Conservation (phyloP, 2,797 vertebrate genomes). For the Helarctos malayanus region DNA sequence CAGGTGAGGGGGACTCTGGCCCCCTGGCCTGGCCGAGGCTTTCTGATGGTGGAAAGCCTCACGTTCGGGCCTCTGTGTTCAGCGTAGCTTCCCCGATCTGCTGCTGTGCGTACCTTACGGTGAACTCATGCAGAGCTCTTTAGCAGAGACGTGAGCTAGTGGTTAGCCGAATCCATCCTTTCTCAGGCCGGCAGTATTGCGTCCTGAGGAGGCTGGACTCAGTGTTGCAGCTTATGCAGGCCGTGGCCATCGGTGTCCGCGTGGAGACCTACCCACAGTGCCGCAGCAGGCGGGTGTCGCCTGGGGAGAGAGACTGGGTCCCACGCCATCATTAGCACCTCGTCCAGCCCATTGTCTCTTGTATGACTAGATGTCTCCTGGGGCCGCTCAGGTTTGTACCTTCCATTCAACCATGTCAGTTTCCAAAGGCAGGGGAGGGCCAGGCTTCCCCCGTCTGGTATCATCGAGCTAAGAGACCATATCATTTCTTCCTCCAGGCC, state of each 20-base stretch:
- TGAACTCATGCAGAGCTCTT: neutral
- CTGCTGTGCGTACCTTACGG: too few species aligned
- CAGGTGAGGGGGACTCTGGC: neutral
- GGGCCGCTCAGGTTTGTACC: too few species aligned
- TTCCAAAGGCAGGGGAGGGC: neutral
- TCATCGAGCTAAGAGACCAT: neutral
- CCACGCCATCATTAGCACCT: neutral
- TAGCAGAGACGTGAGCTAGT: neutral
- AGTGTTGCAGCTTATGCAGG: neutral
- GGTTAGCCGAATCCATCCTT: neutral
- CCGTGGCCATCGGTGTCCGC: neutral
- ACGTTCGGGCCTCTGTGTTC: neutral
- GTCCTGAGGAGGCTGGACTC: neutral
- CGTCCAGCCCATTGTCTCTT: fast-evolving
- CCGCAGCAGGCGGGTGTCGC: neutral
- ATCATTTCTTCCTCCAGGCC: neutral
- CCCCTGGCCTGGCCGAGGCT: neutral
- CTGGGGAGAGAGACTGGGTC: neutral
- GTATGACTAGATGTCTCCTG: fast-evolving
- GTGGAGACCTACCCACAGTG: fast-evolving
- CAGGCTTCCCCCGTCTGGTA: neutral
- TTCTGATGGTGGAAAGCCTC: neutral
- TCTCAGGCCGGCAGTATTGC: neutral
- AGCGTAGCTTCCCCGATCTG: neutral
- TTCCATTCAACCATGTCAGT: neutral